Conservation (phyloP, 1,140 invertebrate genomes). For the Cydia splendana region DNA sequence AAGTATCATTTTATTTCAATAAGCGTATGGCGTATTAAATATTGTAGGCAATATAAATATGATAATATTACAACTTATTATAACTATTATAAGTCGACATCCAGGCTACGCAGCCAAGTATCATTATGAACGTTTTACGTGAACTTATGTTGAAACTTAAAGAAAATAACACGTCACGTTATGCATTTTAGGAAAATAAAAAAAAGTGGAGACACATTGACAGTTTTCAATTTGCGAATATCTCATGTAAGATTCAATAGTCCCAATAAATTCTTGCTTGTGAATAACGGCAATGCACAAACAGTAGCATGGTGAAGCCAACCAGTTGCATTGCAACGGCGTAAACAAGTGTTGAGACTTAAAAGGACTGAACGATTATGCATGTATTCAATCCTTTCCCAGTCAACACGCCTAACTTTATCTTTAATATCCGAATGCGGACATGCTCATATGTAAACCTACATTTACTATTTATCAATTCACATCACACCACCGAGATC, state of each 20-base stretch:
- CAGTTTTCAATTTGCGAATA: neutral
- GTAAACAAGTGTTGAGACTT: constrained; percentile 15
- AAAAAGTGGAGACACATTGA: neutral
- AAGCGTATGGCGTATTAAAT: too few species aligned
- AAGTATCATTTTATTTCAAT: too few species aligned
- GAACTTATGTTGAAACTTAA: neutral
- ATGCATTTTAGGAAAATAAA: neutral
- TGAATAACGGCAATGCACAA: constrained; percentile 11
- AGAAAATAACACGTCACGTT: neutral
- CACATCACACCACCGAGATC: constrained; percentile 28
- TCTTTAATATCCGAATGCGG: constrained; percentile 1
- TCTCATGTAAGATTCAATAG: neutral
- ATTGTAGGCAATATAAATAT: too few species aligned
- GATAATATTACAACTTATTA: too few species aligned
- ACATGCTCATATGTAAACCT: constrained; percentile 21
- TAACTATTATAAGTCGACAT: too few species aligned
- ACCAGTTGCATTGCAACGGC: constrained; percentile 9
- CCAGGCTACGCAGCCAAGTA: too few species aligned
- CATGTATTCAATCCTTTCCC: constrained; percentile 8
- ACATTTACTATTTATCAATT: constrained; percentile 24
- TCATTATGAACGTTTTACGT: too few species aligned
- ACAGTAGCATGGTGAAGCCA: neutral
- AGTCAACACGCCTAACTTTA: neutral
- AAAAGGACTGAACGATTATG: constrained; percentile 12
- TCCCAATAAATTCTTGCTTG: neutral